phyloP scores from a whole-genome alignment of 2,888 invertebrate species.

The Andrena bicolor region DNA sequence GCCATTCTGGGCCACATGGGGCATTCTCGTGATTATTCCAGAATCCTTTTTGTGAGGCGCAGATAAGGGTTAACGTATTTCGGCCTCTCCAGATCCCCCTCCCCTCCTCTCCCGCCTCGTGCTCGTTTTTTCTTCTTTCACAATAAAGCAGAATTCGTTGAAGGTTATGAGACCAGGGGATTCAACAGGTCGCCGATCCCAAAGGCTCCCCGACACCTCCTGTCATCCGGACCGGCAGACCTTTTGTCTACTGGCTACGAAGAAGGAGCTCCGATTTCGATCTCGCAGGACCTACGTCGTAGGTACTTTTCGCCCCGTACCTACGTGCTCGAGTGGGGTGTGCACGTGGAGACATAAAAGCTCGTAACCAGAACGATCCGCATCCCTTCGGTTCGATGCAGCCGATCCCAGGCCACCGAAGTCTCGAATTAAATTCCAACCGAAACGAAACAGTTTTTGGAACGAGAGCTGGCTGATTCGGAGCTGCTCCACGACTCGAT shows the following conservation, averaged over 20 bases:
- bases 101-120: slow-evolving; percentile 19
- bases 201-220: slow-evolving; percentile 67
- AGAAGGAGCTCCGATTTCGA: slow-evolving; percentile 78
- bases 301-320: slow-evolving; percentile 42
- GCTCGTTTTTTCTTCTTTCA: slow-evolving; percentile 55
- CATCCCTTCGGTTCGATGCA: slow-evolving; percentile 28
- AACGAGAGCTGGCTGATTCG: slow-evolving; percentile 34
- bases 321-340: slow-evolving; percentile 70
- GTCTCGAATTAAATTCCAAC: slow-evolving; percentile 63
- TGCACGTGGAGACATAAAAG: slow-evolving; percentile 71
- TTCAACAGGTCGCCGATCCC: slow-evolving; percentile 70
- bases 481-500: neutral
- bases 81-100: slow-evolving; percentile 29
- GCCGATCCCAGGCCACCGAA: slow-evolving; percentile 25
- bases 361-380: slow-evolving; percentile 69
- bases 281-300: slow-evolving; percentile 69
- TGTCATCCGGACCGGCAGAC: slow-evolving; percentile 58
- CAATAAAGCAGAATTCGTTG: slow-evolving; percentile 67
- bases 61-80: slow-evolving; percentile 67
- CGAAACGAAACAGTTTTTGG: slow-evolving; percentile 46
- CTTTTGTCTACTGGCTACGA: slow-evolving; percentile 72
- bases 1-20: slow-evolving; percentile 26
- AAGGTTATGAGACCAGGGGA: slow-evolving; percentile 43
- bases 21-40: slow-evolving; percentile 36
- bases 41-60: slow-evolving; percentile 44